phyloP scores from a whole-genome alignment of 2,888 invertebrate genomes.

The Cantharis nigra region DNA sequence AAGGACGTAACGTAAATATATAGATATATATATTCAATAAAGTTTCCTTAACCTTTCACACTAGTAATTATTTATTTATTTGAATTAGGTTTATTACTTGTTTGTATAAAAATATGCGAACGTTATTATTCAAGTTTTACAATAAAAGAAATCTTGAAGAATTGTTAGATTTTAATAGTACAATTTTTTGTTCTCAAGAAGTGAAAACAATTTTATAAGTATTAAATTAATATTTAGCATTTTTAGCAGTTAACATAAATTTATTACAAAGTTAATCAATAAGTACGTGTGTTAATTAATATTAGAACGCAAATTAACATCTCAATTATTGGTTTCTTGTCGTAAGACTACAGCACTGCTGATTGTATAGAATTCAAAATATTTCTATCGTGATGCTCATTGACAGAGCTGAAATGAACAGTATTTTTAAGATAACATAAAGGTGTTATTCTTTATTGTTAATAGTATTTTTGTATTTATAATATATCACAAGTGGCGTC shows the following conservation, averaged over 20 bases:
- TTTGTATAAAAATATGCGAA: background rate
- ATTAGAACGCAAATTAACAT: background rate
- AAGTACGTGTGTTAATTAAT: background rate
- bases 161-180: background rate
- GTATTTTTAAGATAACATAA: background rate
- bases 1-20: constrained; percentile 7
- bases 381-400: background rate
- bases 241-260: background rate
- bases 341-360: background rate
- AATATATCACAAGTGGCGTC: background rate
- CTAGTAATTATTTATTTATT: background rate
- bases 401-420: background rate
- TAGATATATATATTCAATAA: background rate
- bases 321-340: background rate
- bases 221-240: background rate
- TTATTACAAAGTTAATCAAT: background rate
- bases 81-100: background rate
- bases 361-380: background rate
- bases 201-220: background rate
- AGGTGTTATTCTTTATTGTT: background rate
- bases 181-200: background rate
- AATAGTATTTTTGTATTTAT: background rate
- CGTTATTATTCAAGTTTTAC: background rate
- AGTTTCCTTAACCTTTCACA: background rate
- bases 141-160: background rate